phyloP scores from a whole-genome alignment of 2,888 invertebrate species.

The Acronicta psi region DNA sequence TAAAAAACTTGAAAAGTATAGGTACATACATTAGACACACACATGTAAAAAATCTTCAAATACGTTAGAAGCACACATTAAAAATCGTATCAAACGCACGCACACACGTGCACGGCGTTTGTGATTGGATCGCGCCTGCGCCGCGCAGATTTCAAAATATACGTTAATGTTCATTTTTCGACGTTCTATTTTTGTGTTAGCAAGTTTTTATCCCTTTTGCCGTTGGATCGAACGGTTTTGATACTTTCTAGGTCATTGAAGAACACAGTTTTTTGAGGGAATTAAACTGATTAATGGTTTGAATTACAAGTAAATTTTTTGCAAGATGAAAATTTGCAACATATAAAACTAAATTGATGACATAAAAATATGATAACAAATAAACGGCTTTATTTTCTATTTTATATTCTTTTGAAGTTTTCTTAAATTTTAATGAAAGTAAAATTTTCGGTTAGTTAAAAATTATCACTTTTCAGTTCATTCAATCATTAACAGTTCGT shows the following conservation, averaged over 20 bases:
- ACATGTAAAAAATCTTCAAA: conserved; percentile 44
- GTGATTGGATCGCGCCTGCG: conserved; percentile 70
- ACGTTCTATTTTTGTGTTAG: conserved; percentile 84
- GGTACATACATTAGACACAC: conserved; percentile 44
- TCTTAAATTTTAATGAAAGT: no score
- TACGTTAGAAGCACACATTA: conserved; percentile 56
- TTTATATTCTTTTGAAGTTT: no score
- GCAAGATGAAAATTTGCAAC: no score
- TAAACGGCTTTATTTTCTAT: no score
- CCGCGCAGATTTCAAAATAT: conserved; percentile 68
- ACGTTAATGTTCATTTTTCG: conserved; percentile 83
- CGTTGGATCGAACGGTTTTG: conserved; percentile 64
- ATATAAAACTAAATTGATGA: no score
- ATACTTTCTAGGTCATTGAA: conserved; percentile 70
- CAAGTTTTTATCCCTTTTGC: conserved; percentile 80
- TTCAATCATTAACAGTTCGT: no score
- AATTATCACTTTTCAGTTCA: no score
- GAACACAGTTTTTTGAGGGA: conserved; percentile 10
- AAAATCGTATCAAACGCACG: conserved; percentile 58
- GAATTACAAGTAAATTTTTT: no score
- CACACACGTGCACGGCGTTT: conserved; percentile 60
- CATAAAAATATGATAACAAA: no score
- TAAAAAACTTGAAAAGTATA: conserved; percentile 35
- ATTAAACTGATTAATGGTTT: not conserved
- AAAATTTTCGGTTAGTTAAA: no score